Base-by-base conservation (phyloP, 2,113 vertebrate species). In the Psittacula cyanocephala region DNA sequence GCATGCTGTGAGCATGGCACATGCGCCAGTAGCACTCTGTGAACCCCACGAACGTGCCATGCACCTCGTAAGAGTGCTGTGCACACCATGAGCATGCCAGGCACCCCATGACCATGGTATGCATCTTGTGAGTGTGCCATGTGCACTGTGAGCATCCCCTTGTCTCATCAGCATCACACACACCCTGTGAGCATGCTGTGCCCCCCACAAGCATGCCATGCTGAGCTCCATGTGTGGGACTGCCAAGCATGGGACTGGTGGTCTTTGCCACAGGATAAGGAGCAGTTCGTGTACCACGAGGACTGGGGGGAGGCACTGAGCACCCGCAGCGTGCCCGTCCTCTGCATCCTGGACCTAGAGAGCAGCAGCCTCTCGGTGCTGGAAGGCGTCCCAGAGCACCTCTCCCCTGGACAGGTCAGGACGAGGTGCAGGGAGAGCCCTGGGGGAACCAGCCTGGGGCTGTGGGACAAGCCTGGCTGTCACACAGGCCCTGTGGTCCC, bases 371-470 rank as follows among this genome's bases (percentile, higher is more conserved):
- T 99, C 69, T 98, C 98, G 2, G 98, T 99, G 81, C 95, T 99
- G 62, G 99, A 99, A 57, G 98, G 98, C 5, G 70, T 99, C 57
- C 99, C 99, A 1, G 98, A 98, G 65, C 82, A 98, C 72, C 98
- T 99, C 80, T 99, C 99, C 18, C 99, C 99, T 15, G 99, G 99
- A 67, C 99, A 99, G 99, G 99, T 99, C 43, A 95, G 97, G 46
- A 68, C 0, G 6, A 11, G 44, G 6, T 13, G 23, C 57, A 37
- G 52, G 39, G 43, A 23, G 13, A 4, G 0, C 9, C 17, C 5
- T 1, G 2, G 10, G 10, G 18, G 18, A 9, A 3, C 7, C 33
- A 52, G 10, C 16, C 4, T 7, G 20, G 67, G 33, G 29, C 74
- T 7, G 13, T 49, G 72, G 49, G 7, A 12, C 2, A 1, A 96